Base-by-base conservation (phyloP, 2,888 invertebrate genomes). In the Leptinotarsa juncta region DNA sequence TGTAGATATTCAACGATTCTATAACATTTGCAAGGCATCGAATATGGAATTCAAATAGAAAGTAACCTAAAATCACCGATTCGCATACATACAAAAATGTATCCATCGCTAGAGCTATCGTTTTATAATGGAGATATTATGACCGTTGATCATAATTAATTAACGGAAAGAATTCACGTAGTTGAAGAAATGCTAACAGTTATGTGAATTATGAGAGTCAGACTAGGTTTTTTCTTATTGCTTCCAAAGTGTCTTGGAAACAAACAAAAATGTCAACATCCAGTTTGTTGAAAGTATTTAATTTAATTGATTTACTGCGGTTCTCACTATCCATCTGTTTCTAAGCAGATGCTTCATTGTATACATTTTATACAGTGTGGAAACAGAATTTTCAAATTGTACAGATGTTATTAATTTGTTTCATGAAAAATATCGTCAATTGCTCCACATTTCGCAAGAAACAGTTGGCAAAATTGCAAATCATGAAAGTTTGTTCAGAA, bases 31-130 rank as follows among this genome's bases (percentile, higher is more conserved):
- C 76, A 60, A 76, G 50, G 60, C 68, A 62, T 62, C 42, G n/a
- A n/a, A 42, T 16, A 71, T 49, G 73, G 67, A 53, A 65, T 65
- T 67, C 73, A 51, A 76, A 71, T 76, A 76, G 76, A 76, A 76
- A 76, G 76, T 76, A 76, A 76, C 76, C 76, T 73, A 71, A 76
- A 76, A 76, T 76, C 73, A 76, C 76, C 73, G 73, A 76, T 76
- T 73, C 73, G 73, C 65, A 51, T 68, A 49, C 71, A 67, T 68
- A 74, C 70, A 65, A 74, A 74, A 66, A 74, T 57, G 57, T 57
- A 57, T 73, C 32, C 62, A 62, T 67, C 67, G 55, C 53, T 67
- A 48, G 70, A 65, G 68, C 60, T 73, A 68, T 73, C 66, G 42
- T 10, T 62, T 62, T 16, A 62, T 32, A 32, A 62, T 62, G 62